Conservation (phyloP, 1,140 invertebrate species). For the Trinorchestia longiramus region DNA sequence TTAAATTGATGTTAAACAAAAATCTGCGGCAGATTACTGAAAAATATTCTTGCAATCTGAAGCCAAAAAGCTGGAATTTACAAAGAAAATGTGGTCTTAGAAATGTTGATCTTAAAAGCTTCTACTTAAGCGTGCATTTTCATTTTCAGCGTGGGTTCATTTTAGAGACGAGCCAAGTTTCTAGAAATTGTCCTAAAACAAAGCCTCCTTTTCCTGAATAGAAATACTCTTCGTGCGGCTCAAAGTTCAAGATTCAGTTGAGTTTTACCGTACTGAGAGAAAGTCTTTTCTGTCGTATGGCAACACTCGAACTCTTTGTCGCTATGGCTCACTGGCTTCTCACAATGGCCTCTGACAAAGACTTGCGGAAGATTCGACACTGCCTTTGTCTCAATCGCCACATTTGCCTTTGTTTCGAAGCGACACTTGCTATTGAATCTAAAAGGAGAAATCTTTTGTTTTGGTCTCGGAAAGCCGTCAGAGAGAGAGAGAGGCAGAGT, state of each 20-base stretch:
- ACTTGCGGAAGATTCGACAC: conserved; percentile 1
- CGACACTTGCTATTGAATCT: not conserved
- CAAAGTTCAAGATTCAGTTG: conserved; percentile 16
- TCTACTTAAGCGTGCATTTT: no score
- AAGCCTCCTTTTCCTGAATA: not conserved
- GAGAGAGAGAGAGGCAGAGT: not conserved
- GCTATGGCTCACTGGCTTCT: not conserved
- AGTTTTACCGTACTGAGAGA: not conserved
- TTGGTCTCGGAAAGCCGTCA: not conserved
- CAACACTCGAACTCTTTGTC: not conserved
- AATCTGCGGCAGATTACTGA: no score
- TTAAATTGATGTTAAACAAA: no score
- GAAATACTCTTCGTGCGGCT: not conserved
- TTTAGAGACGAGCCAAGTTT: not conserved
- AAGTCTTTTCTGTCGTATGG: conserved; percentile 22
- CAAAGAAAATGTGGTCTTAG: no score
- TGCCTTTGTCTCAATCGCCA: not conserved
- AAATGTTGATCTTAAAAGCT: no score
- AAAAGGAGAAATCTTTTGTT: not conserved
- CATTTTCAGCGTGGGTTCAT: not conserved
- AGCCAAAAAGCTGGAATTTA: no score
- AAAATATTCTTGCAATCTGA: no score
- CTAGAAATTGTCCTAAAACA: not conserved
- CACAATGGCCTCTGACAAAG: not conserved
- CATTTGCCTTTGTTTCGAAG: not conserved